Percentiles rank a stretch among this genome's conserved stretches.
Evolutionary conservation across 2,797 vertebrate genomes (phyloP).

Genomic region (Lacerta bilineata): DNA sequence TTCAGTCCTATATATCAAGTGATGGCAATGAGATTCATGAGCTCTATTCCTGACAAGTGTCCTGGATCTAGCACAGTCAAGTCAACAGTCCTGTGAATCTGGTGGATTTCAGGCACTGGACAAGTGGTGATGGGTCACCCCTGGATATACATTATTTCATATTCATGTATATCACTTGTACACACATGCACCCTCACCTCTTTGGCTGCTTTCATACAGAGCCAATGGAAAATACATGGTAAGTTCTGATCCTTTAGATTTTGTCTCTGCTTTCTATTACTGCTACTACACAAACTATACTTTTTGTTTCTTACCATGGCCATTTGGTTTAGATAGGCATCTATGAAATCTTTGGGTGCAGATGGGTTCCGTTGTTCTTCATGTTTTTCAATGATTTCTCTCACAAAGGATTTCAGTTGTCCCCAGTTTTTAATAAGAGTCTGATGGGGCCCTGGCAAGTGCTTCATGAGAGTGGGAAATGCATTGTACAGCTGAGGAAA

Average conservation of each 20-base stretch:
- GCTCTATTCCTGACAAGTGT: no score
- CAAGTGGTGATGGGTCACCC: background rate
- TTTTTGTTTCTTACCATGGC: slow-evolving; percentile 73
- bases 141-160: background rate
- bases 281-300: no score
- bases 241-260: background rate
- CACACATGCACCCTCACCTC: no score
- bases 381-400: slow-evolving; percentile 74
- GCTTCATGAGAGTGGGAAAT: slow-evolving; percentile 78
- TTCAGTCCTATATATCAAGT: background rate
- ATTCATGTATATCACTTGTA: background rate
- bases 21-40: background rate
- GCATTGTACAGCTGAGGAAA: slow-evolving; percentile 68
- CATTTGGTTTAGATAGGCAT: slow-evolving; percentile 85
- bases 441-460: slow-evolving; percentile 82
- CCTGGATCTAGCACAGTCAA: no score
- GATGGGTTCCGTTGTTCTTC: slow-evolving; percentile 77
- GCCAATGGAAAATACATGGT: background rate
- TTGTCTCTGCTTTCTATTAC: no score
- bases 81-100: background rate
- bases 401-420: slow-evolving; percentile 66
- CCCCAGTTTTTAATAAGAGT: slow-evolving; percentile 54
- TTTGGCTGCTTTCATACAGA: background rate
- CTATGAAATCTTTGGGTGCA: slow-evolving; percentile 81
- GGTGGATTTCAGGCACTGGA: background rate